Base-by-base conservation (phyloP, 1,140 invertebrate species). In the Pseudomyrmex sp. region DNA sequence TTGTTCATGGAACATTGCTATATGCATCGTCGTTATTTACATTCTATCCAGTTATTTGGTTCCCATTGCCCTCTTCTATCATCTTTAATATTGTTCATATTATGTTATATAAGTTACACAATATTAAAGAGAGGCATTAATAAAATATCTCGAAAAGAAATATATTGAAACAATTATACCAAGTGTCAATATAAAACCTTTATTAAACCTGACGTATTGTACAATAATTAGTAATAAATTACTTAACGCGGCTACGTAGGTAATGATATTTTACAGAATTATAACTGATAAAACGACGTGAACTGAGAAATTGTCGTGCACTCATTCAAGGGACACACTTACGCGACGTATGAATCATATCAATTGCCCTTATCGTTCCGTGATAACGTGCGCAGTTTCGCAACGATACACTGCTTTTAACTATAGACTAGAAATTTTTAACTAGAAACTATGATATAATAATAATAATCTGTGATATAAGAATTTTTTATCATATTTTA, bases 381-480 rank as follows among this genome's bases (percentile, higher is more conserved):
- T 65, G 88, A 90, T 90, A 90, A 89, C 66, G 20, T 65, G 84
- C 46, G 83, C 48, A 90, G 77, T 90, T 90, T 92, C 86, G 75
- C 62, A 61, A 89, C 62, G 80, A 91, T 87, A 89, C 44, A 66
- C 77, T 46, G 54, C 3, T 56, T 35, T 18, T 54, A n/a, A 44
- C 82, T 87, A 72, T 69, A 74, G 56, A 48, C 59, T 20, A n/a
- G 10, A 82, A 74, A 35, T 18, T 56, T 35, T 18, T 54, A n/a
- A 44, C 82, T 20, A n/a, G 10, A 82, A 74, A 35, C 15, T 77
- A 54, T 68, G 13, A 61, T 59, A 35, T 7, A 15, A 80, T 50
- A 59, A 72, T 72, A 59, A 26, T 15, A 50, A 35, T 35, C 12
- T 77, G 35, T 68, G 13, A 61, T 59, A 7, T 7, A 59, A 26